phyloP scores from a whole-genome alignment of 2,888 invertebrate species.

The Pelosia muscerda region DNA sequence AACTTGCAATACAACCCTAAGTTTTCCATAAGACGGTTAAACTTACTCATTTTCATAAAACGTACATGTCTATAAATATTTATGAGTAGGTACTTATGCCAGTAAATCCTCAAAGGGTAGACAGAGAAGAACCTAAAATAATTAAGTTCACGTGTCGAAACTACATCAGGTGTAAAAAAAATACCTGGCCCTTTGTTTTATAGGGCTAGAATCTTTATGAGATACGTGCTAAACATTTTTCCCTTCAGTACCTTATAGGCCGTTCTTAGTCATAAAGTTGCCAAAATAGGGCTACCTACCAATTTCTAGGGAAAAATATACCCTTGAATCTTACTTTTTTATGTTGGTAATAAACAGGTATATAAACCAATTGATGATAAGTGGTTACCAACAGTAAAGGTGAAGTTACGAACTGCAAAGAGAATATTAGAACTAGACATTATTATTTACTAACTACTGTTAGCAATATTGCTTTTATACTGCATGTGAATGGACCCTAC shows the following conservation, averaged over 20 bases:
- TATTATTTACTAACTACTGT: too few relatives aligned
- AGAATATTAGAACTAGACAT: too few relatives aligned
- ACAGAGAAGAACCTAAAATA: not conserved
- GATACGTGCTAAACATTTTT: conserved; percentile 34
- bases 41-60: too few relatives aligned
- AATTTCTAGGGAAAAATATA: conserved; percentile 8
- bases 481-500: too few relatives aligned
- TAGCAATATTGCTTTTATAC: too few relatives aligned
- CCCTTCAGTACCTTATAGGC: conserved; percentile 35
- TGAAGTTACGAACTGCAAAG: too few relatives aligned
- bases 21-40: too few relatives aligned
- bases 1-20: too few relatives aligned
- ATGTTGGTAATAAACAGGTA: too few relatives aligned
- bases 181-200: conserved; percentile 28
- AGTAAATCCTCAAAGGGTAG: not conserved
- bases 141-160: conserved; percentile 14
- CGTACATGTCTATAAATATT: too few relatives aligned
- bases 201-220: conserved; percentile 42
- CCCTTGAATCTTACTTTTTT: not conserved
- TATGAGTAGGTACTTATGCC: not conserved
- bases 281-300: conserved; percentile 37
- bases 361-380: too few relatives aligned
- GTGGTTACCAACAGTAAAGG: too few relatives aligned
- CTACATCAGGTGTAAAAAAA: conserved; percentile 43
- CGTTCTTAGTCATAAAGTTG: conserved; percentile 29